Evolutionary conservation across 2,797 vertebrate species (phyloP).

Genomic region (Sparus aurata): DNA sequence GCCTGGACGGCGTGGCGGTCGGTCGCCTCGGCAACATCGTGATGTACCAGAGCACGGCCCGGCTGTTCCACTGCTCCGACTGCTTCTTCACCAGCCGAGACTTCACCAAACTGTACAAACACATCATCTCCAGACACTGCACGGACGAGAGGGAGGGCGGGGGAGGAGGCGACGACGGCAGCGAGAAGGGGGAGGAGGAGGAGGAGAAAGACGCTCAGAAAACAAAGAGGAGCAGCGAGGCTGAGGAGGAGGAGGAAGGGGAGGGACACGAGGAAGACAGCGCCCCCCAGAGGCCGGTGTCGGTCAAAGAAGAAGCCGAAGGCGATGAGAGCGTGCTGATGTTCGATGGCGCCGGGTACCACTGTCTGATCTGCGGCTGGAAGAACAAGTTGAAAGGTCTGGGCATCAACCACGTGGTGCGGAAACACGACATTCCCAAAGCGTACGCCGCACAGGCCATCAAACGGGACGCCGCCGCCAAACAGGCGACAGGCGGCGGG

Average conservation of each 20-base stretch:
- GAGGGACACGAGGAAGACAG: background rate
- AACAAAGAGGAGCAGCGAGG: background rate
- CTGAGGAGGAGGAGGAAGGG: slow-evolving; percentile 8
- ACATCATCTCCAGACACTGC: slow-evolving; percentile 76
- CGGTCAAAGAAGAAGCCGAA: background rate
- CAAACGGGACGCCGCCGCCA: slow-evolving; percentile 5
- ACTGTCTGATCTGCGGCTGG: slow-evolving; percentile 73
- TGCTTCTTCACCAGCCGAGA: slow-evolving; percentile 75
- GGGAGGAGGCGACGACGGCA: background rate
- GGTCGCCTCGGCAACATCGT: slow-evolving; percentile 75
- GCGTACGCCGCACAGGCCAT: slow-evolving; percentile 54
- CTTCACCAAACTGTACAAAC: slow-evolving; percentile 74
- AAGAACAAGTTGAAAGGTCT: slow-evolving; percentile 56
- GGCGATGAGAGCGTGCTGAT: slow-evolving; percentile 33
- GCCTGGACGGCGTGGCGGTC: slow-evolving; percentile 50
- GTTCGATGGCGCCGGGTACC: slow-evolving; percentile 28
- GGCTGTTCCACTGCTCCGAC: slow-evolving; percentile 74
- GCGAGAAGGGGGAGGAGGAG: background rate
- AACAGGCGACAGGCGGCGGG: background rate
- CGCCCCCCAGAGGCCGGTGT: background rate
- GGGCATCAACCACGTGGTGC: slow-evolving; percentile 63
- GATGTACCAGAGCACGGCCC: slow-evolving; percentile 71
- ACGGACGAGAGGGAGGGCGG: slow-evolving; percentile 25
- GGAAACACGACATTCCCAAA: slow-evolving; percentile 71
- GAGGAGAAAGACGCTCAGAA: background rate